These are phyloP conservation scores for Andrena marginata DNA, from an alignment of 2,888 invertebrate genomes.

Conservation along the genomic window DNA sequence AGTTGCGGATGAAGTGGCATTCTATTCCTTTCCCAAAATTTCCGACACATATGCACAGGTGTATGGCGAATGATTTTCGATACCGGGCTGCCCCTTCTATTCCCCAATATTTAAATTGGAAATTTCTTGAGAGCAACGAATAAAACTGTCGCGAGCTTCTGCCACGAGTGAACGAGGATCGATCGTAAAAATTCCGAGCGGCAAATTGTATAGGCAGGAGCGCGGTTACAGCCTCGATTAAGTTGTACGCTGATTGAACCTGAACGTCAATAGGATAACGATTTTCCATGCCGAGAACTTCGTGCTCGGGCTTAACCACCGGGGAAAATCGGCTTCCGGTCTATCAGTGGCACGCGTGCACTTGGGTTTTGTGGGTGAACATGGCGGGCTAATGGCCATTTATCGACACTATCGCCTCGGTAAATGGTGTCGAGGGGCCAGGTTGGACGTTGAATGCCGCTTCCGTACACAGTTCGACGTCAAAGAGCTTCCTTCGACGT, in stretches of 20 bases:
- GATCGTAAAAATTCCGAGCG: not conserved
- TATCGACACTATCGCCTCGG: constrained; percentile 75
- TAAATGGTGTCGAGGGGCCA: constrained; percentile 73
- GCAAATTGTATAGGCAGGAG: not conserved
- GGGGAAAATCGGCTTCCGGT: constrained; percentile 67
- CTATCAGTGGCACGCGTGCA: constrained; percentile 67
- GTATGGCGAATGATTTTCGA: too few species aligned
- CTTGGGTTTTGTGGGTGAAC: constrained; percentile 69
- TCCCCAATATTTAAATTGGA: not conserved
- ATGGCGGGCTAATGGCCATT: constrained; percentile 74
- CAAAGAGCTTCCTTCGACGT: constrained; percentile 67
- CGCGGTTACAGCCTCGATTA: constrained; percentile 17
- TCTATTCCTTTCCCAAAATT: too few species aligned
- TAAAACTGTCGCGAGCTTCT: not conserved
- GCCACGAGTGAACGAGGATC: not conserved
- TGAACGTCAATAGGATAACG: constrained; percentile 6
- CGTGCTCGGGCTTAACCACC: constrained; percentile 43
- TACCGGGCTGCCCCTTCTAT: not conserved
- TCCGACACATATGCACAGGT: too few species aligned
- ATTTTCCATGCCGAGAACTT: constrained; percentile 45
- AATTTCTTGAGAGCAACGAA: not conserved
- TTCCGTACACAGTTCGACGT: constrained; percentile 64
- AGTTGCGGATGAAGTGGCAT: too few species aligned
- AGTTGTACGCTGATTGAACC: not conserved
- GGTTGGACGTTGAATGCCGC: constrained; percentile 61